phyloP scores from a whole-genome alignment of 1,140 invertebrate genomes.

The Heliothis subflexa region DNA sequence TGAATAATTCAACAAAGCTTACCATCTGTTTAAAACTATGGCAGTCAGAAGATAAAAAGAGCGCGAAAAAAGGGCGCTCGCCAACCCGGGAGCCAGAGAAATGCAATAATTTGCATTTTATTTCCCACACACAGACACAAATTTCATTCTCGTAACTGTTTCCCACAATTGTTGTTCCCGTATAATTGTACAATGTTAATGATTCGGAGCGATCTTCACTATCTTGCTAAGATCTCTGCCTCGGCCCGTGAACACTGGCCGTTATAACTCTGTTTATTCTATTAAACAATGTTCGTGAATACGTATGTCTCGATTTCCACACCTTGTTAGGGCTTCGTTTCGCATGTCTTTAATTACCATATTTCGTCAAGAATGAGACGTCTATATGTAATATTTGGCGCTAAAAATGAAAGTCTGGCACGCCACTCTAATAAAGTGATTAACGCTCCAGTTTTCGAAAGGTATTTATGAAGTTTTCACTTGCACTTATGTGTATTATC shows the following conservation, averaged over 20 bases:
- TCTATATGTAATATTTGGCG: constrained; percentile 38
- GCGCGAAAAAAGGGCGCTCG: constrained; percentile 44
- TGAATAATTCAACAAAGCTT: constrained; percentile 27
- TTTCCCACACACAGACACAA: constrained; percentile 71
- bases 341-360: constrained; percentile 38
- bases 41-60: constrained; percentile 54
- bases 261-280: constrained; percentile 39
- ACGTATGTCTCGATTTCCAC: constrained; percentile 39
- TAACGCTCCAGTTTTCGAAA: constrained; percentile 34
- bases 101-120: constrained; percentile 68
- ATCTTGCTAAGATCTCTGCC: constrained; percentile 36
- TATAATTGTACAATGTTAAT: constrained; percentile 72
- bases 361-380: constrained; percentile 19
- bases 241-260: constrained; percentile 29
- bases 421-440: constrained; percentile 23
- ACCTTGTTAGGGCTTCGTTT: constrained; percentile 33
- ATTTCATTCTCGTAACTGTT: constrained; percentile 70
- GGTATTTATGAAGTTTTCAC: constrained; percentile 37
- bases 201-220: constrained; percentile 62
- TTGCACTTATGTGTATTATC: constrained; percentile 13
- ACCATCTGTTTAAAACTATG: constrained; percentile 42
- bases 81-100: constrained; percentile 52
- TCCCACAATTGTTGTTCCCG: constrained; percentile 73
- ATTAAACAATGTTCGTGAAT: constrained; percentile 38
- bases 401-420: constrained; percentile 47